Percentiles rank a stretch among this genome's conserved stretches.
Conservation (phyloP, 2,797 vertebrate species). For the Acipenser transmontanus region DNA sequence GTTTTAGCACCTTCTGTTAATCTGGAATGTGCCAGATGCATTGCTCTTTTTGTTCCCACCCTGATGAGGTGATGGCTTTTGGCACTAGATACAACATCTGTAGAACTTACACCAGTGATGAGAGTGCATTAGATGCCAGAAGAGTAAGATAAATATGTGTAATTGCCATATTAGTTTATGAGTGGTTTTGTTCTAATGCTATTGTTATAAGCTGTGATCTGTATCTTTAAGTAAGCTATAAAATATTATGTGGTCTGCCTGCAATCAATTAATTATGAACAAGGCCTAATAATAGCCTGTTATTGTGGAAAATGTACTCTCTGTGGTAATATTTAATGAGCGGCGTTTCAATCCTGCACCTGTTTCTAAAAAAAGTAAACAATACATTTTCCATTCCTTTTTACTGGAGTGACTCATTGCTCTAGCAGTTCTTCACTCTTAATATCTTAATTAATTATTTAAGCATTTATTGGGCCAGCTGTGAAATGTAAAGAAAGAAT, state of each 20-base stretch:
- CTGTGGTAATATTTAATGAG: conserved; percentile 44
- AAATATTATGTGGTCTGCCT: conserved; percentile 26
- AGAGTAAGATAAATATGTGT: conserved; percentile 3
- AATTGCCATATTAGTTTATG: conserved; percentile 2
- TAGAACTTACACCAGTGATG: neutral
- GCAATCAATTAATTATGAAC: conserved; percentile 36
- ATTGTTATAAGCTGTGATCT: conserved; percentile 16
- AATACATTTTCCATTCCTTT: conserved; percentile 41
- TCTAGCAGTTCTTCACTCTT: conserved; percentile 25
- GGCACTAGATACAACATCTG: neutral
- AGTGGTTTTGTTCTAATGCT: neutral
- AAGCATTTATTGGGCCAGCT: conserved; percentile 26
- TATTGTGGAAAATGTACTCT: conserved; percentile 52
- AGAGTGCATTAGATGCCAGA: conserved; percentile 1
- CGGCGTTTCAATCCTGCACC: conserved; percentile 42
- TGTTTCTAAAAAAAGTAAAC: conserved; percentile 53
- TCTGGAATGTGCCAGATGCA: conserved; percentile 41
- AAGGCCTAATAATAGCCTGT: conserved; percentile 45
- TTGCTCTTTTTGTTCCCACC: conserved; percentile 2
- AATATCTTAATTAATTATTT: conserved; percentile 26
- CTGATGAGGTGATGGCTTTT: conserved; percentile 1
- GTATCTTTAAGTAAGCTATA: conserved; percentile 22
- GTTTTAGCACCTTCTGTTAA: conserved; percentile 55
- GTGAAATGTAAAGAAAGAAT: conserved; percentile 9
- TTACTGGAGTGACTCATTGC: conserved; percentile 44